These are phyloP conservation scores for Drosophila bifasciata DNA, from an alignment of 1,140 invertebrate genomes.

Conservation along the genomic window DNA sequence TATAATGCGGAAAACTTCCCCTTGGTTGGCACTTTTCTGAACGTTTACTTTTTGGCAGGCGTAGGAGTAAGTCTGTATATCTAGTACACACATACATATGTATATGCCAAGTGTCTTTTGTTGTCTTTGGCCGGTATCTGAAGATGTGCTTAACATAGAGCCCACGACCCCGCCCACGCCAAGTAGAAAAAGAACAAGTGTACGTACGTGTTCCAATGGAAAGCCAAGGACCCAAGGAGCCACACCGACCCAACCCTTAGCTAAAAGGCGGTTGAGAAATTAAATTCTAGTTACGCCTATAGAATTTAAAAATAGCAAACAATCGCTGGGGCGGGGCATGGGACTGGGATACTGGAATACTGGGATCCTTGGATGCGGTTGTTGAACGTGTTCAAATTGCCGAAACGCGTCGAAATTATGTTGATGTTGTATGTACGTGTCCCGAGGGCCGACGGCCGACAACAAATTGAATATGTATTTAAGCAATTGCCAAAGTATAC, in stretches of 20 bases:
- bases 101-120: slow-evolving; percentile 20
- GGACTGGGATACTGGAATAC: slow-evolving; percentile 1
- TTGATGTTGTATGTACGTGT: slow-evolving; percentile 64
- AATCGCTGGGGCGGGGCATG: slow-evolving; percentile 4
- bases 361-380: slow-evolving; percentile 42
- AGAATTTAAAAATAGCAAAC: slow-evolving; percentile 66
- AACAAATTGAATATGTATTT: slow-evolving; percentile 74
- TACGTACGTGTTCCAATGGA: slow-evolving; percentile 44
- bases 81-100: too few relatives aligned
- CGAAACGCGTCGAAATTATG: slow-evolving; percentile 70
- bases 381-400: slow-evolving; percentile 75
- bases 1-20: neutral
- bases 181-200: slow-evolving; percentile 13
- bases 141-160: slow-evolving; percentile 36
- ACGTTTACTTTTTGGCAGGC: slow-evolving; percentile 1
- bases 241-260: slow-evolving; percentile 36
- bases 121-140: slow-evolving; percentile 8
- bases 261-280: slow-evolving; percentile 51
- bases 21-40: too few relatives aligned
- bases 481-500: slow-evolving; percentile 25
- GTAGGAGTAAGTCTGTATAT: neutral
- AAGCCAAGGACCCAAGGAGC: slow-evolving; percentile 10
- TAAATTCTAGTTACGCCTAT: slow-evolving; percentile 68
- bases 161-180: neutral
- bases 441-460: slow-evolving; percentile 28